Conservation (phyloP, 2,888 invertebrate genomes). For the Yponomeuta evonymella region DNA sequence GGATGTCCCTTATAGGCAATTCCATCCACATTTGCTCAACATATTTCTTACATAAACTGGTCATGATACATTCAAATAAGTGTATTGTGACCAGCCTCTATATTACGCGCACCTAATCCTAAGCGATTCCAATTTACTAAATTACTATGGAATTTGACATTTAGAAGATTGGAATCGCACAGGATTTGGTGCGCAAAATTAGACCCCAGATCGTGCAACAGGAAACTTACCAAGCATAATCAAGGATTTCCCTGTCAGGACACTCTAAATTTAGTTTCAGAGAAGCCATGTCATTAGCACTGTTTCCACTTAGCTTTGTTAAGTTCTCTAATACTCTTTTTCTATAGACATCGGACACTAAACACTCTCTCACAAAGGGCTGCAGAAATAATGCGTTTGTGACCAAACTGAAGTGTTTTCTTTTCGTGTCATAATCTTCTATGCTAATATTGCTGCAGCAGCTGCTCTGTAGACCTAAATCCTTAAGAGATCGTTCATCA, state of each 20-base stretch:
- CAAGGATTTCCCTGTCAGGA: conserved; percentile 79
- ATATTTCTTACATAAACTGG: too few relatives aligned
- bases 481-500: conserved; percentile 38
- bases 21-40: too few relatives aligned
- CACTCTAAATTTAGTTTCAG: conserved; percentile 71
- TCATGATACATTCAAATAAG: too few relatives aligned
- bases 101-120: too few relatives aligned
- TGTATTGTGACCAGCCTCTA: too few relatives aligned
- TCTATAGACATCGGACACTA: conserved; percentile 49
- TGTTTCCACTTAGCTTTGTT: conserved; percentile 36
- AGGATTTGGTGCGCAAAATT: too few relatives aligned
- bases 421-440: conserved; percentile 27
- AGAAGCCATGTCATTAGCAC: conserved; percentile 39
- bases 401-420: conserved; percentile 34
- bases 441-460: conserved; percentile 35
- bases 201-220: background rate
- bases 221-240: conserved; percentile 79
- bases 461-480: conserved; percentile 42
- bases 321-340: conserved; percentile 45
- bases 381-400: conserved; percentile 50
- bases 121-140: too few relatives aligned
- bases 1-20: too few relatives aligned
- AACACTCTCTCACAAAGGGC: conserved; percentile 52
- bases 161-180: too few relatives aligned
- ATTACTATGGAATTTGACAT: too few relatives aligned